Percentiles rank a stretch among this genome's conserved stretches.
These are phyloP conservation scores for Patella pellucida DNA, from an alignment of 2,888 invertebrate genomes.

Conservation along the genomic window DNA sequence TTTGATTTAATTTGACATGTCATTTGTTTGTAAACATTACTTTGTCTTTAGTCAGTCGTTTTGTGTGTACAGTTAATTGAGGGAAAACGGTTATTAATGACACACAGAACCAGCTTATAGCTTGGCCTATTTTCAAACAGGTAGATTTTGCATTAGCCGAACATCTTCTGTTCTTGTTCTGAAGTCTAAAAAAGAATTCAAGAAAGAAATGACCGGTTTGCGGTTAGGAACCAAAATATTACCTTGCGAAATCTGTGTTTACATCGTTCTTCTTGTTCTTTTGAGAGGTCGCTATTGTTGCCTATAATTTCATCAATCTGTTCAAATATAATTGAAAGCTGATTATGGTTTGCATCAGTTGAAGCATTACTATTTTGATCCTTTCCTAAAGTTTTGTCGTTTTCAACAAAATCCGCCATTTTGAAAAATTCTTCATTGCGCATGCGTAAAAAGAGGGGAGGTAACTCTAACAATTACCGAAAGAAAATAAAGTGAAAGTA, in stretches of 20 bases:
- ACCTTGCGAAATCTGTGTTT: constrained; percentile 27
- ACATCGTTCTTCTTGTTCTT: constrained; percentile 19
- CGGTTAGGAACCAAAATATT: background rate
- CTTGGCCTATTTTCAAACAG: too few relatives aligned
- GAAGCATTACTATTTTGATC: background rate
- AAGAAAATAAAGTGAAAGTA: too few relatives aligned
- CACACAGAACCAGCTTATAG: too few relatives aligned
- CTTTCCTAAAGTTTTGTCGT: constrained; percentile 12
- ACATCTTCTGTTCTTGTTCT: too few relatives aligned
- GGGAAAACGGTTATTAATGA: too few relatives aligned
- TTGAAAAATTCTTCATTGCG: constrained; percentile 28
- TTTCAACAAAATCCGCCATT: constrained; percentile 27
- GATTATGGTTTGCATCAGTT: constrained; percentile 16
- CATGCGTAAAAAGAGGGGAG: constrained; percentile 24
- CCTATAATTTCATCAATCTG: constrained; percentile 17
- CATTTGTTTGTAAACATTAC: too few relatives aligned
- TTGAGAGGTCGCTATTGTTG: constrained; percentile 18
- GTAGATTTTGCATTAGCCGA: too few relatives aligned
- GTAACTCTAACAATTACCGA: constrained; percentile 9
- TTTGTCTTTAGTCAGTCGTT: too few relatives aligned
- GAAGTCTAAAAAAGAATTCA: too few relatives aligned
- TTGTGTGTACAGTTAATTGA: too few relatives aligned
- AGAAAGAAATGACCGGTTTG: too few relatives aligned
- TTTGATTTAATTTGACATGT: too few relatives aligned
- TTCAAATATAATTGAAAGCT: constrained; percentile 5